phyloP scores from a whole-genome alignment of 1,140 invertebrate genomes.

The Megalonaias nervosa region DNA sequence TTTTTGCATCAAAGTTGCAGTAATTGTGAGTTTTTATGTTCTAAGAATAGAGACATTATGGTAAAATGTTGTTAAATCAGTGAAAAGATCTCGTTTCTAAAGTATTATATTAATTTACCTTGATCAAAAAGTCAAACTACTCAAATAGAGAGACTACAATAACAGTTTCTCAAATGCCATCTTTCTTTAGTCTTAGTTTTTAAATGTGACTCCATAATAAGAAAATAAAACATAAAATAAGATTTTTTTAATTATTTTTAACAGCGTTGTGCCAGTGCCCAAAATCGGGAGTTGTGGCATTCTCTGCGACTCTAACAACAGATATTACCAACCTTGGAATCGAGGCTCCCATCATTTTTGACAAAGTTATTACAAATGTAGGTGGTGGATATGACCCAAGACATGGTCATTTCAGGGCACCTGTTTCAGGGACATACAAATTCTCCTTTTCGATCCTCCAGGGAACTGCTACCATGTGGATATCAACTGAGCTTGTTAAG shows the following conservation, averaged over 20 bases:
- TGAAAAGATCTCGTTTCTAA: background rate
- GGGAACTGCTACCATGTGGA: conserved; percentile 25
- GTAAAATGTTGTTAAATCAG: too few species aligned
- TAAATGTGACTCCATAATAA: background rate
- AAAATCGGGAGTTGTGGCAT: conserved; percentile 17
- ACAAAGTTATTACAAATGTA: conserved; percentile 53
- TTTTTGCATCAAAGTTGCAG: too few species aligned
- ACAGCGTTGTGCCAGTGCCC: conserved; percentile 24
- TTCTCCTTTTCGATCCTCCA: conserved; percentile 35
- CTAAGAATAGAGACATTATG: too few species aligned
- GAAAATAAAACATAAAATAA: background rate
- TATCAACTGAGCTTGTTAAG: conserved; percentile 18
- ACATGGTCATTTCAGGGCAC: conserved; percentile 51
- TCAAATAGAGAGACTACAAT: background rate
- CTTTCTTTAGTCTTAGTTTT: background rate
- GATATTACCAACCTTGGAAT: conserved; percentile 25
- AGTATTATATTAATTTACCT: background rate
- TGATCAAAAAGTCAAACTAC: background rate
- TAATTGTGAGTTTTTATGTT: too few species aligned
- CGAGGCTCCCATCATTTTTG: conserved; percentile 46
- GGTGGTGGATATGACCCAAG: conserved; percentile 45
- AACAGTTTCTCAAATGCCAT: background rate
- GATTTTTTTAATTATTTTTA: background rate
- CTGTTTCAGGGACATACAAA: conserved; percentile 49
- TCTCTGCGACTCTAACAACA: conserved; percentile 22